Conservation (phyloP, 1,140 invertebrate species). For the Antheraea mylitta region DNA sequence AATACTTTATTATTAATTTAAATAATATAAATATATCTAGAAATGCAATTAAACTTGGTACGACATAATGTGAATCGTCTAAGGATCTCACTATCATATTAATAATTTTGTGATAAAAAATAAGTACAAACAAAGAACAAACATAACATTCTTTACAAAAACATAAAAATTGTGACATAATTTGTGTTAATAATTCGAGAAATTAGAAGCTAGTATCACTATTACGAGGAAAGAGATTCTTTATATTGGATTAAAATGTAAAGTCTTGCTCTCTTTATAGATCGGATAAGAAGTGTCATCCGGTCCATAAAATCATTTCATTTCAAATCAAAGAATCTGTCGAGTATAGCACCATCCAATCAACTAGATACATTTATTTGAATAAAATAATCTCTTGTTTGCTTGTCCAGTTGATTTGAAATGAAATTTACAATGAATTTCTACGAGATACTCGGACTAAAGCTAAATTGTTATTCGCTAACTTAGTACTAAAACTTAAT, state of each 20-base stretch:
- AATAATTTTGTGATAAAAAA: conserved; percentile 54
- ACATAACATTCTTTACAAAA: conserved; percentile 69
- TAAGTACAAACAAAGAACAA: conserved; percentile 74
- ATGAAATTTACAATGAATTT: conserved; percentile 60
- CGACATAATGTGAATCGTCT: conserved; percentile 52
- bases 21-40: conserved; percentile 74
- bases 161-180: conserved; percentile 71
- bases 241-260: conserved; percentile 54
- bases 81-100: conserved; percentile 40
- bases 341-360: conserved; percentile 54
- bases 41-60: conserved; percentile 76
- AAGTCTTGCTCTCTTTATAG: conserved; percentile 46
- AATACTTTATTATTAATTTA: conserved; percentile 65
- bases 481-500: conserved; percentile 59
- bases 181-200: conserved; percentile 68
- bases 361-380: conserved; percentile 23
- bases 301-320: conserved; percentile 62
- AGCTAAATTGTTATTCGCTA: conserved; percentile 46
- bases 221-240: conserved; percentile 72
- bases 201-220: conserved; percentile 78
- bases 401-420: conserved; percentile 55
- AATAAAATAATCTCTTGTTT: conserved; percentile 22
- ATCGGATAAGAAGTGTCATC: conserved; percentile 73
- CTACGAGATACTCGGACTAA: conserved; percentile 41
- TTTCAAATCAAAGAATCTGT: conserved; percentile 61